These are phyloP conservation scores for Phataginus tetradactyla DNA, from an alignment of 2,797 vertebrate genomes.

Conservation along the genomic window DNA sequence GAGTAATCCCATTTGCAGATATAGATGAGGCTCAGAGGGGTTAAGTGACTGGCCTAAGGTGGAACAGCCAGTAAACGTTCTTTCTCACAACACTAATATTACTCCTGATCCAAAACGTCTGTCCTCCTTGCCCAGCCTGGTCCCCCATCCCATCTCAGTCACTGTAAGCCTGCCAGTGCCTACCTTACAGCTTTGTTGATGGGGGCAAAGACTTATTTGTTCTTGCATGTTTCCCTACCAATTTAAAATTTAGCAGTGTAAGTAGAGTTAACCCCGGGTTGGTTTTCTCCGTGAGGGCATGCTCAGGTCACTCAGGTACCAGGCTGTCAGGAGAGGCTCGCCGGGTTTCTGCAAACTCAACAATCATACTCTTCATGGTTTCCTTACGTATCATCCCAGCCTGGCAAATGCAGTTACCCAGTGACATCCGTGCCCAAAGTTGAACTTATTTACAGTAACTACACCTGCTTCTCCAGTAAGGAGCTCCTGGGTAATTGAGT, in stretches of 20 bases:
- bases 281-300: background rate
- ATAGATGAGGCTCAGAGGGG: background rate
- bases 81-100: background rate
- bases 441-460: slow-evolving; percentile 74
- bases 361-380: background rate
- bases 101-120: background rate
- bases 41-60: background rate
- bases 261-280: background rate
- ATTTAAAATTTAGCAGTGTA: background rate
- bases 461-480: slow-evolving; percentile 66
- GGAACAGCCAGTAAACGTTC: background rate
- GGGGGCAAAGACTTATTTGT: background rate
- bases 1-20: background rate
- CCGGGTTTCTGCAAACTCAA: background rate
- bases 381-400: slow-evolving; percentile 59
- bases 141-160: background rate
- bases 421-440: slow-evolving; percentile 62
- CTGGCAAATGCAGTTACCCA: slow-evolving; percentile 69
- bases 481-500: slow-evolving; percentile 75
- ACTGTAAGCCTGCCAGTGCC: background rate
- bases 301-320: background rate
- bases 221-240: background rate
- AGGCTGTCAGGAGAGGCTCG: background rate
- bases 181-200: background rate
- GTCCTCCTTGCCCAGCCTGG: background rate